Evolutionary conservation across 2,797 vertebrate species (phyloP).

Genomic region (Enteromius viviparus): DNA sequence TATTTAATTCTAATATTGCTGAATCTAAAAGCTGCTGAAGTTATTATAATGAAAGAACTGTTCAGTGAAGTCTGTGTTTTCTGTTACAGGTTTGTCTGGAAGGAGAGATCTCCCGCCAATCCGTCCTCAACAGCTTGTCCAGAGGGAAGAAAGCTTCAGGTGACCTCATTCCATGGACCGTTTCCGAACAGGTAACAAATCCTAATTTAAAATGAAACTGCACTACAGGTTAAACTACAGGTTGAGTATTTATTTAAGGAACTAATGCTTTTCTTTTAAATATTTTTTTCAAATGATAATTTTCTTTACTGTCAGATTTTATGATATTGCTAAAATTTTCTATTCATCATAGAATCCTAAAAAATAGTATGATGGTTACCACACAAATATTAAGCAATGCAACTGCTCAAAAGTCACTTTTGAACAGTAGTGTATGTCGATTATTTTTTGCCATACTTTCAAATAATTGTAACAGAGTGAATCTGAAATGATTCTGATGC

Average conservation of each 20-base stretch:
- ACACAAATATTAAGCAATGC: neutral
- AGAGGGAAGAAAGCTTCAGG: slow-evolving; percentile 97
- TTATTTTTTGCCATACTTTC: neutral
- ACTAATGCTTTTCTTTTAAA: neutral
- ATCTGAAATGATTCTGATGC: neutral
- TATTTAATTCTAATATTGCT: neutral
- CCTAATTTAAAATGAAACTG: neutral
- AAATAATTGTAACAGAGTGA: neutral
- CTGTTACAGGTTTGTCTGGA: slow-evolving; percentile 89
- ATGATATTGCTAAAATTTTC: neutral
- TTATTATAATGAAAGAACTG: neutral
- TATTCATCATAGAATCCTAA: neutral
- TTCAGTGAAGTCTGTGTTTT: neutral
- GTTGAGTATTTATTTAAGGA: neutral
- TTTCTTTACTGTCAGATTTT: too few relatives aligned
- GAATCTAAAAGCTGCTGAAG: neutral
- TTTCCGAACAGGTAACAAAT: slow-evolving; percentile 92
- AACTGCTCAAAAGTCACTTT: neutral
- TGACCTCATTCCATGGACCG: slow-evolving; percentile 96
- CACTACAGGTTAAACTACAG: neutral
- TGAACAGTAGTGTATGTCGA: neutral
- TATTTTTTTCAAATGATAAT: neutral
- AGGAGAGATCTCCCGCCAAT: slow-evolving; percentile 95
- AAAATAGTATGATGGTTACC: neutral
- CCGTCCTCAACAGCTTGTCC: slow-evolving; percentile 93